These are phyloP conservation scores for Callyntrura sp. DNA, from an alignment of 2,888 invertebrate species.

Conservation along the genomic window DNA sequence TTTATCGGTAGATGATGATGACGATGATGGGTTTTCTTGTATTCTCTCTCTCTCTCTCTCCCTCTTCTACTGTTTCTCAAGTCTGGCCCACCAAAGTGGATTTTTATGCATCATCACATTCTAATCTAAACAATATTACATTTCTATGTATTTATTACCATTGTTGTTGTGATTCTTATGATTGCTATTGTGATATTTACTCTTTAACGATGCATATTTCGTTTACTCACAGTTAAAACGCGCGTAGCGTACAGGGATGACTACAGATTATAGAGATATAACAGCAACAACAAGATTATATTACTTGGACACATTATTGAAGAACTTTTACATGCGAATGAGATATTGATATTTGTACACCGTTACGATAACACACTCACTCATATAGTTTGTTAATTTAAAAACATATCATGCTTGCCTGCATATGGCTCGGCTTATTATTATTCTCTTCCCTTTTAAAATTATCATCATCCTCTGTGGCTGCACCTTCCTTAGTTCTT, in stretches of 20 bases:
- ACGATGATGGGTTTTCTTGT: conserved; percentile 57
- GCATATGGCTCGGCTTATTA: too few relatives aligned
- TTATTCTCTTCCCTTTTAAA: too few relatives aligned
- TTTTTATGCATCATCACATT: conserved; percentile 83
- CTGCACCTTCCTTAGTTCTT: too few relatives aligned
- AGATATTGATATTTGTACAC: too few relatives aligned
- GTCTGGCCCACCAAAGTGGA: conserved; percentile 84
- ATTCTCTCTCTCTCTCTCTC: conserved; percentile 60
- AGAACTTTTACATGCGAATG: too few relatives aligned
- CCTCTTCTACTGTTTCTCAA: too few relatives aligned
- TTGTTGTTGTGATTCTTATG: conserved; percentile 63
- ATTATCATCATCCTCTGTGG: too few relatives aligned
- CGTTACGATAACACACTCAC: too few relatives aligned
- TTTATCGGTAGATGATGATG: conserved; percentile 83
- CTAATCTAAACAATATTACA: conserved; percentile 66
- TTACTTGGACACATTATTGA: too few relatives aligned
- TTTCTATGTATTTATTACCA: conserved; percentile 65
- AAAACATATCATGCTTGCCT: too few relatives aligned
- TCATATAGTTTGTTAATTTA: too few relatives aligned
- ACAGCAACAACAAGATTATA: too few relatives aligned
- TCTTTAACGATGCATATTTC: conserved; percentile 57
- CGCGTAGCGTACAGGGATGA: neutral
- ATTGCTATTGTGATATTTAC: conserved; percentile 63
- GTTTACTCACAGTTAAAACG: conserved; percentile 10
- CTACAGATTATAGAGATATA: neutral